Conservation (phyloP, 2,113 vertebrate genomes). For the Corythornis vintsioides region DNA sequence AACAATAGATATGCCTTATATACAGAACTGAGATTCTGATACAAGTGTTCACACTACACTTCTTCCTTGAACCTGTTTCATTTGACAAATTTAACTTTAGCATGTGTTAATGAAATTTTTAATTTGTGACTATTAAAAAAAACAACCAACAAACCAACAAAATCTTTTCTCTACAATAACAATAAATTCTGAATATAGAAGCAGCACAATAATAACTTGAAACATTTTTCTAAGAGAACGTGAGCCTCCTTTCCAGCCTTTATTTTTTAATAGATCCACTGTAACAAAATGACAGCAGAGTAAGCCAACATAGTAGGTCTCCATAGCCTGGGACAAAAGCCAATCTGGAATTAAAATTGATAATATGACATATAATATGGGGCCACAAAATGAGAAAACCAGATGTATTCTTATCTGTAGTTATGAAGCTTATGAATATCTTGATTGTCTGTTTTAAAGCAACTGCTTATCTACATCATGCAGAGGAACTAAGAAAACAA, state of each 20-base stretch:
- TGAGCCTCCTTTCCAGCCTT: not conserved
- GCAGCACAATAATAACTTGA: not conserved
- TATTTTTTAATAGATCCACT: not conserved
- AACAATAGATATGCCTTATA: not conserved
- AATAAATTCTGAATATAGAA: not conserved
- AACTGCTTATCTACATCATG: not conserved
- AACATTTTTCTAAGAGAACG: not conserved
- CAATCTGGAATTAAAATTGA: slow-evolving; percentile 18
- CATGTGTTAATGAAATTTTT: not conserved
- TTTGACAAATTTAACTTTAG: not conserved
- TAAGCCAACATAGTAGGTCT: not conserved
- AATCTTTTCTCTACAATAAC: not conserved
- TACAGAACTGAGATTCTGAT: not conserved
- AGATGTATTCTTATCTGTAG: not conserved
- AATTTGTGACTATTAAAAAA: not conserved
- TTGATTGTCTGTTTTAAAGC: not conserved
- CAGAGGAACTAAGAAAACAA: not conserved
- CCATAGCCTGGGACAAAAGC: not conserved
- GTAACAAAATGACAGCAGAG: not conserved
- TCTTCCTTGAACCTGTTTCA: not conserved
- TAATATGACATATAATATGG: not conserved
- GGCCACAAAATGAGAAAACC: not conserved
- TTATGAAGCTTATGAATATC: not conserved
- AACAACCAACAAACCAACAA: not conserved
- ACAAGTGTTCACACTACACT: not conserved